Conservation (phyloP, 2,888 invertebrate species). For the Oscheius sp. region DNA sequence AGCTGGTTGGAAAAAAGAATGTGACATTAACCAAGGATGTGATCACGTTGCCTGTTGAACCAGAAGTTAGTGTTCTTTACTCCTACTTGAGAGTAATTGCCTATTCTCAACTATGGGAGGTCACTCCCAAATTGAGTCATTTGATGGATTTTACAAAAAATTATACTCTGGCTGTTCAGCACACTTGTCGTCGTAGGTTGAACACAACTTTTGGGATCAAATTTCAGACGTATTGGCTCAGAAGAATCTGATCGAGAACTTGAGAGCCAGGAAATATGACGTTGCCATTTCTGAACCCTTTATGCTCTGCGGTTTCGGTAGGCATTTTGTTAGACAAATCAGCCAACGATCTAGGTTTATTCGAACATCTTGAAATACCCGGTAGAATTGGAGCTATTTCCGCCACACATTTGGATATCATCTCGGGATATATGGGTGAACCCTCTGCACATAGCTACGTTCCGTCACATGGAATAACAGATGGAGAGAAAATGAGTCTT, state of each 20-base stretch:
- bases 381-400: conserved; percentile 41
- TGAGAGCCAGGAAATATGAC: conserved; percentile 48
- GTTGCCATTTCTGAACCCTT: conserved; percentile 51
- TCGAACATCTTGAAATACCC: conserved; percentile 41
- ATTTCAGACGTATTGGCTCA: conserved; percentile 29
- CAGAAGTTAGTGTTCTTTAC: neutral
- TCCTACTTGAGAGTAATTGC: neutral
- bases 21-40: neutral
- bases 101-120: neutral
- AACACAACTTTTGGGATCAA: too few relatives aligned
- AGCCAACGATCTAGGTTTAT: conserved; percentile 32
- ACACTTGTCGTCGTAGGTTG: neutral
- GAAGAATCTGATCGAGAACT: conserved; percentile 32
- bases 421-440: conserved; percentile 35
- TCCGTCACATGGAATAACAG: neutral
- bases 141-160: neutral
- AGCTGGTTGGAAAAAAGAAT: neutral
- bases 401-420: conserved; percentile 34
- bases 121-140: neutral
- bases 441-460: conserved; percentile 28
- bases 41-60: neutral
- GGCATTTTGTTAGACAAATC: neutral
- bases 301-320: conserved; percentile 49
- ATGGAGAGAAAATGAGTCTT: conserved; percentile 22
- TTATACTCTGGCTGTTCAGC: neutral